Base-by-base conservation (phyloP, 2,113 vertebrate genomes). In the Albula glossodonta region DNA sequence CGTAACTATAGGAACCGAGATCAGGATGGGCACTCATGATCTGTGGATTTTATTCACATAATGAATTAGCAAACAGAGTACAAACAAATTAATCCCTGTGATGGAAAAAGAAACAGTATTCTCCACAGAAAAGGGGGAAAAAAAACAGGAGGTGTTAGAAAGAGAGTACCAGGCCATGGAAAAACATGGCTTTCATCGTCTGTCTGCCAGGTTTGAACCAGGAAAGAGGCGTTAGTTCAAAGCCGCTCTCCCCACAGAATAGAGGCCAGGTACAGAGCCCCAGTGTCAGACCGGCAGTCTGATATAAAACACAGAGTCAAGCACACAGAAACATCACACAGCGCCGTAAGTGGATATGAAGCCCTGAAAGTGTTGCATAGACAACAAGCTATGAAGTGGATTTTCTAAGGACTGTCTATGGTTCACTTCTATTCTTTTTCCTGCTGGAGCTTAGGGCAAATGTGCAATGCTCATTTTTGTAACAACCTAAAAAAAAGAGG, bases 11-110 rank as follows among this genome's bases (percentile, higher is more conserved):
- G 60, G 80, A 82, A 53, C 25, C n/a, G 4, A n/a, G 78, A 51
- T 41, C 78, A 80, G 84, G n/a, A 11, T 41, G 78, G 8, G 5
- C 5, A 19, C 17, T 82, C n/a, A 25, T 50, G 63, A 82, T 86
- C 63, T 74, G 63, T 51, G 50, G 84, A 77, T 74, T 63, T 48
- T 66, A 52, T 31, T 77, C 57, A 53, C 41, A 77, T 81, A 81
- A 81, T 57, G 80, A 77, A 82, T 50, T 11, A 63, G 80, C 85
- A 81, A 86, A 86, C 56, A 82, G 82, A 86, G 80, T 15, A 51
- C 81, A 82, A 82, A 86, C 80, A 82, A 82, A 86, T 49, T 53
- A 77, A 86, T 86, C 80, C 80, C 57, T 13, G 56, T 51, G 50
- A 70, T 41, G 70, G 70, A 81, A 53, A 81, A 81, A 81, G 51